Evolutionary conservation across 2,113 vertebrate species (phyloP).

Genomic region (Clupea harengus): DNA sequence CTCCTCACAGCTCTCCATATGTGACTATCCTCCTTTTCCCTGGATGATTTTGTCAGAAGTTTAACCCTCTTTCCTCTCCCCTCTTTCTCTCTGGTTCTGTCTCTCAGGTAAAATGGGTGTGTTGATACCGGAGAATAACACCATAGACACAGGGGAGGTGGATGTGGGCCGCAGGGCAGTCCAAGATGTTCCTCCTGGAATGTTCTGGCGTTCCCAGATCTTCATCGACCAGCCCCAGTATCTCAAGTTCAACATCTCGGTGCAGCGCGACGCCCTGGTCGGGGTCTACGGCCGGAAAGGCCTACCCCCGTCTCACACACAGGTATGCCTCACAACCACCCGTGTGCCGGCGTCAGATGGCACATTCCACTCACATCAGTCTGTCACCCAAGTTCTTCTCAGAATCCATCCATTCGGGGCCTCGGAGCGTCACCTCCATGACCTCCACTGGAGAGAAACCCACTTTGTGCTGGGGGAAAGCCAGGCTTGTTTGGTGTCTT

Average conservation of each 20-base stretch:
- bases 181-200: slow-evolving; percentile 91
- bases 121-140: slow-evolving; percentile 93
- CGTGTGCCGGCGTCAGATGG: too few relatives aligned
- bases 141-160: slow-evolving; percentile 95
- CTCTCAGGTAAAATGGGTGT: slow-evolving; percentile 82
- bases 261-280: slow-evolving; percentile 92
- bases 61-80: not conserved
- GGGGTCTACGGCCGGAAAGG: slow-evolving; percentile 98
- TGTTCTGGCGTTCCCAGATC: slow-evolving; percentile 98
- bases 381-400: not conserved
- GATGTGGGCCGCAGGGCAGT: slow-evolving; percentile 88
- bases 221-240: slow-evolving; percentile 96
- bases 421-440: not conserved
- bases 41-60: not conserved
- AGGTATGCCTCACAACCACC: slow-evolving; percentile 69
- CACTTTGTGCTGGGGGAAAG: not conserved
- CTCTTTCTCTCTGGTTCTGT: slow-evolving; percentile 3
- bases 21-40: not conserved
- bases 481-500: not conserved
- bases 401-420: not conserved
- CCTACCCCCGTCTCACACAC: slow-evolving; percentile 93
- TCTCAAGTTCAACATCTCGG: slow-evolving; percentile 98
- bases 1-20: not conserved
- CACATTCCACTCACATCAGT: too few relatives aligned
- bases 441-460: not conserved